A percentile compares a stretch with the other conserved stretches of the same genome.
Evolutionary conservation across 2,888 invertebrate genomes (phyloP).

Genomic region (Lochmaea crataegi): DNA sequence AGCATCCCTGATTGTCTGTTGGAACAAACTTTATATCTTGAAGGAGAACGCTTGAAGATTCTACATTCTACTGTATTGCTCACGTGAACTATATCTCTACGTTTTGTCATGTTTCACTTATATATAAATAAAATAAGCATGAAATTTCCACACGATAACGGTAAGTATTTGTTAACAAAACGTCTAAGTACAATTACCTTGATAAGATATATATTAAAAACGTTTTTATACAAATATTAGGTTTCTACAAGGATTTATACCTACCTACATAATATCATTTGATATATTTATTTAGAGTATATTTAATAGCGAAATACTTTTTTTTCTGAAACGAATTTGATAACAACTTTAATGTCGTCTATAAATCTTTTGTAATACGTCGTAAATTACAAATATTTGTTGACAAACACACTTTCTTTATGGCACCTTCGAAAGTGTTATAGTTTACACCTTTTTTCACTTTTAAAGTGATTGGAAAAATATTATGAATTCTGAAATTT

Average conservation of each 20-base stretch:
- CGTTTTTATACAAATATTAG: not conserved
- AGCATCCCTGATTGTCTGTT: too few relatives aligned
- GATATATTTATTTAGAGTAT: not conserved
- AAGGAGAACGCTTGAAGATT: too few relatives aligned
- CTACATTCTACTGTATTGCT: too few relatives aligned
- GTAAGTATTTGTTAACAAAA: constrained; percentile 2
- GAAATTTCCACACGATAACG: not conserved
- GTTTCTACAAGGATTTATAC: not conserved
- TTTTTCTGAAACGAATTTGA: not conserved
- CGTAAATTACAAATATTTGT: not conserved
- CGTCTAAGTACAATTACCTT: constrained; percentile 3
- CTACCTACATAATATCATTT: not conserved
- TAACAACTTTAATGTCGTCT: not conserved
- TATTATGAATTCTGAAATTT: too few relatives aligned
- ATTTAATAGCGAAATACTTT: not conserved
- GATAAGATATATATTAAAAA: not conserved
- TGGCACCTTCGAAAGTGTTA: not conserved
- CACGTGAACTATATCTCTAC: not conserved
- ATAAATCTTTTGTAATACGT: not conserved
- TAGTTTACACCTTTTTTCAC: too few relatives aligned
- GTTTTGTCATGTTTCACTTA: not conserved
- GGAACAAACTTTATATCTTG: too few relatives aligned
- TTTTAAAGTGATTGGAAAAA: too few relatives aligned
- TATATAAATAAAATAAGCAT: not conserved
- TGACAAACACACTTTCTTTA: not conserved